Evolutionary conservation across 2,888 invertebrate genomes (phyloP), one percentile per base, ranked within the genome.

Genomic region (Amiota minor): DNA sequence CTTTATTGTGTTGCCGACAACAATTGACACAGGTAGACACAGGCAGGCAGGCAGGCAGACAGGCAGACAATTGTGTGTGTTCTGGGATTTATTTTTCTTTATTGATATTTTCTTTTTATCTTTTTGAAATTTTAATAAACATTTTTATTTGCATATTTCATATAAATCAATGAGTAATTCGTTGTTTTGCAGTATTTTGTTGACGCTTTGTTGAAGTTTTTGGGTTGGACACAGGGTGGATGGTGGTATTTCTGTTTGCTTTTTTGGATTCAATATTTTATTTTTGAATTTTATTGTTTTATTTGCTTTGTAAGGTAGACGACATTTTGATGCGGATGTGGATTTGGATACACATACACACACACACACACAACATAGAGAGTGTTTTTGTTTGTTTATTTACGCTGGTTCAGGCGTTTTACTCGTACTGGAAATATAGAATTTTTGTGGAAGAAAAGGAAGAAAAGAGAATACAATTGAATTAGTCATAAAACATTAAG

Each of bases 391-490:
- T 79, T 81, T 80, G 82, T 81, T 87, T 88, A 90, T 90, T 90
- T 90, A 88, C 90, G 90, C 93, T 95, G 94, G 93, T 94, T 95
- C 92, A 95, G 94, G 92, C 96, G 95, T 92, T 95, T 94, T 92
- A 95, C 95, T 93, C 96, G 95, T 95, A 96, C 96, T 96, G 96
- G 89, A 93, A 92, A 94, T 94, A 81, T 71, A 75, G 16, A 78
- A 75, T 72, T 71, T 77, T 77, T 56, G n/a, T 67, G 49, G 49
- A 75, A 81, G 77, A 73, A 56, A 75, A 74, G 62, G 78, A 72
- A 82, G 78, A 80, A 81, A 55, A 73, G 71, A 78, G 71, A 77
- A 85, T 77, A 73, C 74, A 72, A 76, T 75, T 64, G 78, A 75
- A 83, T 83, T 83, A 83, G 84, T 85, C 77, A 80, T 75, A 74